These are phyloP conservation scores for Ectropis grisescens DNA, from an alignment of 1,140 invertebrate species.

Conservation along the genomic window DNA sequence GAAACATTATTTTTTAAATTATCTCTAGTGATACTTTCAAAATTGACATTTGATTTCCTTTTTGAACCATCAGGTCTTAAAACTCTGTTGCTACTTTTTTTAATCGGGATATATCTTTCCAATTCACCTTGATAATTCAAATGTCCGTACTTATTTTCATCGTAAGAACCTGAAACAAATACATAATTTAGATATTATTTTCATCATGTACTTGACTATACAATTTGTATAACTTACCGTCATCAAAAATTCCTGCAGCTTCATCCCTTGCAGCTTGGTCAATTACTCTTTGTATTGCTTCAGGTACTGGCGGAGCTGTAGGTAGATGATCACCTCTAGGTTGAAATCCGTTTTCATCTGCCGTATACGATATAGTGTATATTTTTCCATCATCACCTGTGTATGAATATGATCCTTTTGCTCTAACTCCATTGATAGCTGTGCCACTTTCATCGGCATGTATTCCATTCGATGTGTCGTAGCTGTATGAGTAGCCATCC, in stretches of 20 bases:
- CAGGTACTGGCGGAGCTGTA: constrained; percentile 74
- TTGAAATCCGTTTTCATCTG: constrained; percentile 72
- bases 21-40: no score
- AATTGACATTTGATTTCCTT: no score
- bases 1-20: no score
- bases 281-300: constrained; percentile 64
- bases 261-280: constrained; percentile 44
- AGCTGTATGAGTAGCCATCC: constrained; percentile 72
- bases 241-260: constrained; percentile 31
- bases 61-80: no score
- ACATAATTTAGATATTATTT: no score
- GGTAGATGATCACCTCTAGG: constrained; percentile 83
- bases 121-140: constrained; percentile 27
- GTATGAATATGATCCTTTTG: constrained; percentile 74
- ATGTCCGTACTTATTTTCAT: constrained; percentile 45
- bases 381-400: constrained; percentile 73
- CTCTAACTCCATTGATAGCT: constrained; percentile 51
- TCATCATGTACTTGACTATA: no score
- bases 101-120: no score
- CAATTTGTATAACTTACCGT: no score
- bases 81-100: no score
- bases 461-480: constrained; percentile 76
- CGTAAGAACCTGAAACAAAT: constrained; percentile 37
- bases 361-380: constrained; percentile 77
- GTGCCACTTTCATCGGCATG: constrained; percentile 70